Evolutionary conservation across 1,140 invertebrate species (phyloP).

Genomic region (Lordiphosa stackelbergi): DNA sequence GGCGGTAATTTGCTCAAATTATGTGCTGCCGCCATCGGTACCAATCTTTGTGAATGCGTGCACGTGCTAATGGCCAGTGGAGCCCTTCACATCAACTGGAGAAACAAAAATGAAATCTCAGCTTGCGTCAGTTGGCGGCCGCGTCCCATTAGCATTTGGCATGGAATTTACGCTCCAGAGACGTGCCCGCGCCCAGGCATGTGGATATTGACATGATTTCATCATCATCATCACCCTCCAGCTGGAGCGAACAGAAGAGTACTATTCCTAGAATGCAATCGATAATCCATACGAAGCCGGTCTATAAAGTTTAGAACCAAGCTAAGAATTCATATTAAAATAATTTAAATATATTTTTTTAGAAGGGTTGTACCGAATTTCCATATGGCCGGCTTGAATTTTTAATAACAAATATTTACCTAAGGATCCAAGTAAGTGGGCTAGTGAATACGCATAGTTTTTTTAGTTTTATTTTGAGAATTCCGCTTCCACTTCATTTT

Average conservation of each 20-base stretch:
- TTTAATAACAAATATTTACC: too few species aligned
- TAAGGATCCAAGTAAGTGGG: too few species aligned
- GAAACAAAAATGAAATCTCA: slow-evolving; percentile 45
- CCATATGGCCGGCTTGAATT: too few species aligned
- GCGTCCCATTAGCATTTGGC: slow-evolving; percentile 58
- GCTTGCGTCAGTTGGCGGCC: slow-evolving; percentile 52
- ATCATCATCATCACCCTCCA: slow-evolving; percentile 30
- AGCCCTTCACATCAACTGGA: slow-evolving; percentile 49
- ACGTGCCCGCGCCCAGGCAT: slow-evolving; percentile 36
- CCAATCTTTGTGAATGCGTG: slow-evolving; percentile 53
- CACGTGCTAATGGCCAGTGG: slow-evolving; percentile 65
- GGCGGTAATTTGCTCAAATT: slow-evolving; percentile 71
- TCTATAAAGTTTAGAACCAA: too few species aligned
- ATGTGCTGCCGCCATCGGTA: slow-evolving; percentile 49
- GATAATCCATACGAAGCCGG: too few species aligned
- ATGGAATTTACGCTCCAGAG: slow-evolving; percentile 54
- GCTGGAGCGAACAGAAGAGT: too few species aligned
- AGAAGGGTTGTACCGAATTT: too few species aligned
- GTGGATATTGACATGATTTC: slow-evolving; percentile 64
- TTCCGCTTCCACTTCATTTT: slow-evolving; percentile 11
- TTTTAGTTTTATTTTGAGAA: not conserved
- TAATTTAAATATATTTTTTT: too few species aligned
- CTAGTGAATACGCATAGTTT: too few species aligned
- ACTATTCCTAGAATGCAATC: too few species aligned
- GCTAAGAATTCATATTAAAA: too few species aligned